A percentile compares a stretch with the other conserved stretches of the same genome.
phyloP scores from a whole-genome alignment of 2,797 vertebrate species.

The Arnoldichthys spilopterus region DNA sequence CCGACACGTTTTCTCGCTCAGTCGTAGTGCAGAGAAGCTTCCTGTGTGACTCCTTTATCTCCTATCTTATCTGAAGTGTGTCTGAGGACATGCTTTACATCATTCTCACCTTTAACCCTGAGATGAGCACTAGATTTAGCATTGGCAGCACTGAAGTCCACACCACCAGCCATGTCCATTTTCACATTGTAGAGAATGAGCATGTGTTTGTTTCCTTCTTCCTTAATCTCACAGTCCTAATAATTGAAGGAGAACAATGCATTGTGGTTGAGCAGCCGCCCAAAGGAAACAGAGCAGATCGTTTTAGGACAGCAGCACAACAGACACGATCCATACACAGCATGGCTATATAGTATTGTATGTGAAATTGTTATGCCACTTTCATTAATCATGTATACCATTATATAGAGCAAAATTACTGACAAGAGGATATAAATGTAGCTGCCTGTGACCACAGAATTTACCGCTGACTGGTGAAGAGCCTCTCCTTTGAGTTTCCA shows the following conservation, averaged over 20 bases:
- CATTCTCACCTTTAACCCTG: constrained; percentile 90
- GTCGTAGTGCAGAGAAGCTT: neutral
- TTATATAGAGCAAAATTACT: no score
- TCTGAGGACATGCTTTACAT: no score
- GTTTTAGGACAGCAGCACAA: neutral
- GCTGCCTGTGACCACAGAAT: constrained; percentile 45
- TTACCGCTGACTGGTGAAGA: constrained; percentile 88
- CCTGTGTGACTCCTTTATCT: neutral
- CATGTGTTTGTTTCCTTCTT: constrained; percentile 91
- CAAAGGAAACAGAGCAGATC: neutral
- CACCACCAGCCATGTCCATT: constrained; percentile 89
- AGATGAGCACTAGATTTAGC: constrained; percentile 95
- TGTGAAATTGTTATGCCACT: no score
- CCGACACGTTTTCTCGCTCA: neutral
- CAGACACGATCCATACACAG: neutral
- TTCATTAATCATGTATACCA: no score
- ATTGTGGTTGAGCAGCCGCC: no score
- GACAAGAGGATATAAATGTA: neutral
- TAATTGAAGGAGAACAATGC: neutral
- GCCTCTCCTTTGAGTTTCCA: constrained; percentile 96
- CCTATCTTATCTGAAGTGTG: no score
- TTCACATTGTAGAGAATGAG: constrained; percentile 91
- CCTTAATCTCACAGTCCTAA: constrained; percentile 96
- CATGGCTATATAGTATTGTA: no score
- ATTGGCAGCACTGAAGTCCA: constrained; percentile 96